Evolutionary conservation across 23 tunicate species (phyloP).

Genomic region (Trididemnum clinides): DNA sequence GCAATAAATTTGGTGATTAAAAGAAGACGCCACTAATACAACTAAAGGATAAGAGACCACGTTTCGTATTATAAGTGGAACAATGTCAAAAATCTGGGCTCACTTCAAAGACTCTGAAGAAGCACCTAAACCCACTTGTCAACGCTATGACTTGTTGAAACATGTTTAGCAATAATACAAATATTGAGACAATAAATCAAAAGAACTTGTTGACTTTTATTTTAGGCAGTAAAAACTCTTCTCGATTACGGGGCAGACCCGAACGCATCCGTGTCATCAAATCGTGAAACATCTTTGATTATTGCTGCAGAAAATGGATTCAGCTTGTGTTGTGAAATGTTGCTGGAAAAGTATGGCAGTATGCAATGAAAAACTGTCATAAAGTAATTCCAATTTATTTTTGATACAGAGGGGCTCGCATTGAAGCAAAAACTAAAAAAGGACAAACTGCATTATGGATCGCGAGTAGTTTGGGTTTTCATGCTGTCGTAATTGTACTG

Average conservation of each 20-base stretch:
- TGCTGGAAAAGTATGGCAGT: slow-evolving; percentile 71
- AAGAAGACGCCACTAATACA: no score
- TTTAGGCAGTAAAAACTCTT: slow-evolving; percentile 70
- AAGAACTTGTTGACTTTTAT: no score
- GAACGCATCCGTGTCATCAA: slow-evolving; percentile 88
- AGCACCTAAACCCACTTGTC: no score
- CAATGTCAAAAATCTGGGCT: no score
- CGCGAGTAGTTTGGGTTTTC: slow-evolving; percentile 91
- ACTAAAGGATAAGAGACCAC: no score
- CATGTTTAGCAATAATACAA: no score
- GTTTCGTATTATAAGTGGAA: no score
- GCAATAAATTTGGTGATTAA: no score
- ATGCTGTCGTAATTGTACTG: slow-evolving; percentile 87
- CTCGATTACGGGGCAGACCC: slow-evolving; percentile 94
- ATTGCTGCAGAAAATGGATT: slow-evolving; percentile 97
- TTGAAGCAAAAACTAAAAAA: slow-evolving; percentile 86
- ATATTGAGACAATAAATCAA: no score
- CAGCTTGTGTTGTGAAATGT: slow-evolving; percentile 74
- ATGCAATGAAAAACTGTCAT: no score
- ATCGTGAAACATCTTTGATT: slow-evolving; percentile 94
- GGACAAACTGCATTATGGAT: slow-evolving; percentile 97
- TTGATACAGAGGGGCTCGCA: slow-evolving; percentile 70
- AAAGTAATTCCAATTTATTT: not conserved
- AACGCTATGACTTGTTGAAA: no score
- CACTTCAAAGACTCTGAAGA: no score